phyloP scores from a whole-genome alignment of 2,797 vertebrate genomes.

The Atherinosoma microstoma region DNA sequence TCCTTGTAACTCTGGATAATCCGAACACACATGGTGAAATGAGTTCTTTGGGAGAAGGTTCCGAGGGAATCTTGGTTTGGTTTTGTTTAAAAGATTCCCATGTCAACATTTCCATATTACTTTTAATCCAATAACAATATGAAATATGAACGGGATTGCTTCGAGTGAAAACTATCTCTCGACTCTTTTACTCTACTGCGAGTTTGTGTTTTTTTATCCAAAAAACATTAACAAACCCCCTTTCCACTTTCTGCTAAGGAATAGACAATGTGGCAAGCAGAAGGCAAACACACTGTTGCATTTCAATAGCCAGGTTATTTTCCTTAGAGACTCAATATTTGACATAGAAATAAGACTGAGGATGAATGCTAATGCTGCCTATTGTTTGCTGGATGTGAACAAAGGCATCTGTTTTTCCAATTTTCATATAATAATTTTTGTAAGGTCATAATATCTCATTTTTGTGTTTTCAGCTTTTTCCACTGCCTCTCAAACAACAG shows the following conservation, averaged over 20 bases:
- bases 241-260: constrained; percentile 12
- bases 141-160: background rate
- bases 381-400: constrained; percentile 7
- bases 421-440: constrained; percentile 15
- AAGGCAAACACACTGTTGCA: background rate
- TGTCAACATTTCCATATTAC: background rate
- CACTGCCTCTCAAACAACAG: background rate
- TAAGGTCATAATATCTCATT: constrained; percentile 1
- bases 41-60: background rate
- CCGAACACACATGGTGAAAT: background rate
- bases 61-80: background rate
- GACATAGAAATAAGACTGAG: background rate
- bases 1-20: constrained; percentile 17
- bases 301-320: constrained; percentile 23
- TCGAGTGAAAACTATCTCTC: background rate
- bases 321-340: constrained; percentile 17
- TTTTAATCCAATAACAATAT: constrained; percentile 5
- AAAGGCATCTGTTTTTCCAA: constrained; percentile 5
- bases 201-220: background rate
- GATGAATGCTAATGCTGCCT: constrained; percentile 11
- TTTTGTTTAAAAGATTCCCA: background rate
- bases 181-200: background rate
- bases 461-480: constrained; percentile 16
- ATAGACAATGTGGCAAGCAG: background rate
- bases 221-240: background rate